Base-by-base conservation (phyloP, 2,888 invertebrate species). In the Oscheius sp. region DNA sequence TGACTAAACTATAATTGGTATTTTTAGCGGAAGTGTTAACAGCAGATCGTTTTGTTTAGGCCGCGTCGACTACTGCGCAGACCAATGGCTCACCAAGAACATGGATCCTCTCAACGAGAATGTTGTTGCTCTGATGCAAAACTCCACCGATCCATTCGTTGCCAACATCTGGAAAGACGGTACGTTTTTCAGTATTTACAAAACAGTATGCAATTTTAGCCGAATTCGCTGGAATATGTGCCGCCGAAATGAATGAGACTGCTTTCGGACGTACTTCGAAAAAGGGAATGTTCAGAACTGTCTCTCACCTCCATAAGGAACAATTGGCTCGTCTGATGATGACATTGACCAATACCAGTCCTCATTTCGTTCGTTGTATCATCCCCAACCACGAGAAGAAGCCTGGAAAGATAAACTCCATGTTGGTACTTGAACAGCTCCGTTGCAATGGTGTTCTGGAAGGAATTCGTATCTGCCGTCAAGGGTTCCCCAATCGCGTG, bases 21-120 rank as follows among this genome's bases (percentile, higher is more conserved):
- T 21, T 10, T 21, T 58, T 21, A 35, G n/a, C 9, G 11, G 13
- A 62, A 62, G 9, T 51, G 1, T 51, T 62, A 11, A 21, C 21
- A 21, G 21, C 21, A 21, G 21, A 21, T 13, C 11, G 53, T 21
- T 21, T 21, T 42, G 5, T 74, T 37, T 98, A 70, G 99, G 99
- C 50, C 86, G 91, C 84, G 91, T 91, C 73, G 97, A 99, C 90
- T 99, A 99, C 90, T 95, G 95, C 13, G 96, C 96, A 0, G 93
- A 93, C 60, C 94, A 96, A 89, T 99, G 99, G 99, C 91, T 99
- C 79, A 96, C 97, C 96, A 99, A 99, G 92, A 99, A 99, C 91
- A 99, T 99, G 99, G 99, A 99, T 89, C 99, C 99, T 0, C 92
- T 99, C 82, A 99, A 99, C 90, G 99, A 99, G 90, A 99, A 99